Base-by-base conservation (phyloP, 2,888 invertebrate genomes). In the Alentia gelatinosa region DNA sequence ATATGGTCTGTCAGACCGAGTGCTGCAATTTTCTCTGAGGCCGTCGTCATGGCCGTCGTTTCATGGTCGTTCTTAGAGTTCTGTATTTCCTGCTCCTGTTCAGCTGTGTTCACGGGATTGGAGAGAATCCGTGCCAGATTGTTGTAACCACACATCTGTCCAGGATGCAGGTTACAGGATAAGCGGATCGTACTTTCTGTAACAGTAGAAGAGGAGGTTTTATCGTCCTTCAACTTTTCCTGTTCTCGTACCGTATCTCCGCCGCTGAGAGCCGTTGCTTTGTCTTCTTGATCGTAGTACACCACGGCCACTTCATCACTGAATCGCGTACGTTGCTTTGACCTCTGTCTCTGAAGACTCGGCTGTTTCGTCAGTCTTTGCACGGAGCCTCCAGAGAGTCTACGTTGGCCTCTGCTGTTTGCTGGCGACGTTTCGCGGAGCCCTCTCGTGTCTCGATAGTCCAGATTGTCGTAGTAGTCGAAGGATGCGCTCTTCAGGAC, bases 261-360 rank as follows among this genome's bases (percentile, higher is more conserved):
- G 3, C 50, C 37, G 23, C 47, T 79, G 19, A 47, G 33, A 9
- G 79, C 74, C 3, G 90, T 75, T n/a, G 47, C 1, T 26, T 74
- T 75, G 33, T 90, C 90, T 37, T 79, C 74, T 83, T 90, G 90
- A 50, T 90, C 90, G 42, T 90, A 90, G 42, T 90, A 90, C 0
- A 90, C 42, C 30, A 90, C 83, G 33, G 35, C 79, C 33, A 90
- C 90, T 42, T 90, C 83, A 23, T 90, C 90, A 26, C 83, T 40
- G 37, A 90, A 90, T 7, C 47, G 47, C 35, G 90, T 79, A 19
- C 33, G 42, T 47, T 33, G 30, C 47, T 42, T 42, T 26, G n/a
- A 7, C 26, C n/a, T n/a, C 26, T 30, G 5, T 86, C 26, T 1
- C 39, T n/a, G 79, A 3, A 68, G n/a, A 56, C 56, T 56, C 5